These are phyloP conservation scores for Teleiodes luculella DNA, from an alignment of 2,888 invertebrate species.

Conservation along the genomic window DNA sequence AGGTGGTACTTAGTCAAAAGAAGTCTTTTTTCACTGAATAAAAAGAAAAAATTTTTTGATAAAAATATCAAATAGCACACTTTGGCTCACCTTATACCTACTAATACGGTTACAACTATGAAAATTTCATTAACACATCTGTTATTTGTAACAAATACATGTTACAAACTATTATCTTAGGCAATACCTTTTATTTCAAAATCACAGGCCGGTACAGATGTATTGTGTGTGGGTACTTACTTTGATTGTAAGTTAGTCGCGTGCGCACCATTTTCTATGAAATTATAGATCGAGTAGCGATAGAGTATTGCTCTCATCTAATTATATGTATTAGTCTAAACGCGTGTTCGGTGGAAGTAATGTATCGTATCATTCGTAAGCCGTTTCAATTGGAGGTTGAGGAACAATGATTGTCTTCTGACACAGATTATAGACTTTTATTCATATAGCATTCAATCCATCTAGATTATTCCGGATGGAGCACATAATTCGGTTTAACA, in stretches of 20 bases:
- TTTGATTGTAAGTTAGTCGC: slow-evolving; percentile 31
- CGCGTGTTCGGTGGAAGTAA: slow-evolving; percentile 43
- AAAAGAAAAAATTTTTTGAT: too few relatives aligned
- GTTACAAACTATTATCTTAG: neutral
- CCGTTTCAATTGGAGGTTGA: slow-evolving; percentile 32
- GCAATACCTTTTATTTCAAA: neutral
- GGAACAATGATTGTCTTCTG: neutral
- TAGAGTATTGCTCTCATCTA: slow-evolving; percentile 32
- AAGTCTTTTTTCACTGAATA: too few relatives aligned
- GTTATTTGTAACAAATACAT: neutral
- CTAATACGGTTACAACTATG: too few relatives aligned
- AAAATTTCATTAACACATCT: neutral
- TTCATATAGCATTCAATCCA: neutral
- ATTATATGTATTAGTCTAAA: slow-evolving; percentile 62
- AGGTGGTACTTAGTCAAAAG: too few relatives aligned
- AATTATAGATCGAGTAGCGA: slow-evolving; percentile 43
- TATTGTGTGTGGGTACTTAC: slow-evolving; percentile 32
- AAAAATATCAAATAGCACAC: too few relatives aligned
- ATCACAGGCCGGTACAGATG: slow-evolving; percentile 16
- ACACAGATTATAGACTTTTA: neutral
- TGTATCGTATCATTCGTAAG: slow-evolving; percentile 23
- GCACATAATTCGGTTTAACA: too few relatives aligned
- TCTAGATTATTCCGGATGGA: too few relatives aligned
- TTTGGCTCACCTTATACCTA: too few relatives aligned
- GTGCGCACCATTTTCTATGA: slow-evolving; percentile 48